Evolutionary conservation across 2,113 vertebrate species (phyloP).

Genomic region (Hippolais icterina): DNA sequence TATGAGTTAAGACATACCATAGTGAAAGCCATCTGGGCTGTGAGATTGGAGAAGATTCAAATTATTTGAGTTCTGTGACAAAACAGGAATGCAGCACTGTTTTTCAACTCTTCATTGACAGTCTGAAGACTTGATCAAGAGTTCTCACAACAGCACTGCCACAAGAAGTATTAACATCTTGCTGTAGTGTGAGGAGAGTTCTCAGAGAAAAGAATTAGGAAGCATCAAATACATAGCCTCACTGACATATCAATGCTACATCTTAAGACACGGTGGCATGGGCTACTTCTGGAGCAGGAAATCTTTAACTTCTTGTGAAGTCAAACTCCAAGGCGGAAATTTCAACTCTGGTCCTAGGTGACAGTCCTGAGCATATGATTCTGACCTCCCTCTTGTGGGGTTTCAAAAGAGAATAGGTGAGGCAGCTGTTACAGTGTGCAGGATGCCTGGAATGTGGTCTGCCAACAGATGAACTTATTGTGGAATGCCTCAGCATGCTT

Average conservation of each 20-base stretch:
- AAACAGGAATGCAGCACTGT: neutral
- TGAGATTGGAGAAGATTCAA: neutral
- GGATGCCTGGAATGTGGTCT: neutral
- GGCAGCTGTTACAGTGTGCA: neutral
- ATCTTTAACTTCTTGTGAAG: neutral
- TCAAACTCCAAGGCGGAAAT: neutral
- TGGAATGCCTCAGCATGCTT: neutral
- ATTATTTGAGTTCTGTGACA: neutral
- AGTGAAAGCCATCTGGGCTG: neutral
- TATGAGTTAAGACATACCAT: neutral
- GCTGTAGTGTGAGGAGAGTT: neutral
- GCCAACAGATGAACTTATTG: neutral
- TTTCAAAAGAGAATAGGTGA: neutral
- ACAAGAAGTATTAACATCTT: neutral
- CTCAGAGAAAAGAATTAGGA: neutral
- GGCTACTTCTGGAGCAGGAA: neutral
- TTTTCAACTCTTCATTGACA: neutral
- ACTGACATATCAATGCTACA: neutral
- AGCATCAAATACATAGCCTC: neutral
- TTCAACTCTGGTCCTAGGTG: neutral
- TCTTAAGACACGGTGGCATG: neutral
- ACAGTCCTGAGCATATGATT: neutral
- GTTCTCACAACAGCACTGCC: neutral
- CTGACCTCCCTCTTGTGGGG: neutral
- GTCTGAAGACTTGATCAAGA: neutral